Base-by-base conservation (phyloP, 2,797 vertebrate species). In the Gobionotothen gibberifrons region DNA sequence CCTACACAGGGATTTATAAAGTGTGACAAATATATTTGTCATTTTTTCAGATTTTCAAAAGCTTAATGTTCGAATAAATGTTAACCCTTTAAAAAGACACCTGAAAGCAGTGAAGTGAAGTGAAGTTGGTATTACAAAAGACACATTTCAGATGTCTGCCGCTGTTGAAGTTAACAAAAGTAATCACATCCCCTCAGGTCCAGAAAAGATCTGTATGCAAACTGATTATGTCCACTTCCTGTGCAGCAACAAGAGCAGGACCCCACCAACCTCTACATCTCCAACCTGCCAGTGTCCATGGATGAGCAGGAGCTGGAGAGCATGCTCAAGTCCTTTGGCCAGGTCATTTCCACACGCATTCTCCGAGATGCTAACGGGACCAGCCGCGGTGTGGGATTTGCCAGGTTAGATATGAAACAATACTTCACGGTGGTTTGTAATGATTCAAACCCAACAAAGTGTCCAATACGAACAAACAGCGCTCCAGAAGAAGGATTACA, bases 211-310 rank as follows among this genome's bases (percentile, higher is more conserved):
- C 19, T 22, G 3, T 17, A 1, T 39, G 16, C 67, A 17, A 47
- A 56, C 4, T 17, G 22, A 58, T 65, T 22, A 26, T 72, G 15
- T 74, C 29, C 14, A 2, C 15, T 62, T 44, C 44, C 55, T 44
- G 15, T 59, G n/a, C 85, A 98, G 97, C 97, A 98, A 97, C 97
- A 99, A 89, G 97, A 99, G 81, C 97, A 98, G 91, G 97, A 99
- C 91, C 97, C 97, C 82, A 99, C 97, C 87, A 99, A 98, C 91
- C 93, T 98, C 73, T 99, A 99, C 93, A 97, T 98, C 91, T 98
- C 97, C 70, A 98, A 98, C 93, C 94, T 98, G 91, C 97, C 97
- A 0, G 90, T 97, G 81, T 96, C 96, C 3, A 97, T 98, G 97
- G 97, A 98, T 3, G 97, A 98, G 90, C 97, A 98, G 64, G 97